Conservation (phyloP, 2,888 invertebrate species). For the Pollenia angustigena region DNA sequence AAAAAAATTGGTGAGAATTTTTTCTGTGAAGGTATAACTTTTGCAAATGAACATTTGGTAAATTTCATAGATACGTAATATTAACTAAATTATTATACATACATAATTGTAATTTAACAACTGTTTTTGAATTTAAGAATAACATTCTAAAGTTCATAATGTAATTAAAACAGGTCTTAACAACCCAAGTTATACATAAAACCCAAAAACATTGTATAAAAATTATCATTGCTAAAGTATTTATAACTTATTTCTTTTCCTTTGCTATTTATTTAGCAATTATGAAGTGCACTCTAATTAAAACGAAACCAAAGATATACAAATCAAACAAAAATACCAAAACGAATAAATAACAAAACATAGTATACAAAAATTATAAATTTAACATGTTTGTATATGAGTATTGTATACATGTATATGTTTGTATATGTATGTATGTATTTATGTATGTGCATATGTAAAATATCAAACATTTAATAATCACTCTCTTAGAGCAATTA, state of each 20-base stretch:
- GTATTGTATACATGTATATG: neutral
- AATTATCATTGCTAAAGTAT: conserved; percentile 24
- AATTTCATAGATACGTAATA: too few relatives aligned
- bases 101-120: too few relatives aligned
- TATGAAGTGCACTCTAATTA: conserved; percentile 83
- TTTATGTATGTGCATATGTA: conserved; percentile 7
- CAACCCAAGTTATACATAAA: neutral
- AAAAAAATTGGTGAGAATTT: too few relatives aligned
- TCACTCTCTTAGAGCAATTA: conserved; percentile 67
- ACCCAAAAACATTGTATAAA: conserved; percentile 5
- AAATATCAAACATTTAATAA: conserved; percentile 52
- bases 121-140: too few relatives aligned
- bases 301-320: conserved; percentile 75
- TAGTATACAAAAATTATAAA: conserved; percentile 30
- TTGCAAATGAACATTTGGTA: too few relatives aligned
- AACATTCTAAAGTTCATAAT: too few relatives aligned
- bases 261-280: conserved; percentile 79
- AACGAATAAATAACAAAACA: conserved; percentile 63
- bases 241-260: conserved; percentile 19
- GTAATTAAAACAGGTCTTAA: neutral
- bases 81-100: too few relatives aligned
- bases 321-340: conserved; percentile 43
- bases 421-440: neutral
- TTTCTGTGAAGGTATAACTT: too few relatives aligned
- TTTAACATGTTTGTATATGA: neutral